phyloP scores from a whole-genome alignment of 2,113 vertebrate species.

The Lampris megalopsis region DNA sequence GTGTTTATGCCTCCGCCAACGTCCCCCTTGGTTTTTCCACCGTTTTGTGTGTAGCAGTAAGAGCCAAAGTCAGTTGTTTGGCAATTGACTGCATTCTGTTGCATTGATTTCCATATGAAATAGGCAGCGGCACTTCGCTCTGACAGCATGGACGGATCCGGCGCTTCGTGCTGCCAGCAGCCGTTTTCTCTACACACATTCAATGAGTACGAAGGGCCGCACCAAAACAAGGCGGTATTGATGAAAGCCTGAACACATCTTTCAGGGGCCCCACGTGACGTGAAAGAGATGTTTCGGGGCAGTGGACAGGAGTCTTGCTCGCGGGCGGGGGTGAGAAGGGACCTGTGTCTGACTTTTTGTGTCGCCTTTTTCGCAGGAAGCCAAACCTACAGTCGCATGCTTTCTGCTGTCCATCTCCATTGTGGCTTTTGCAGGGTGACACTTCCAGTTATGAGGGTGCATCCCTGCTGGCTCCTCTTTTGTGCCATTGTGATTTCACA shows the following conservation, averaged over 20 bases:
- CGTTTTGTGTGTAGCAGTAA: conserved; percentile 69
- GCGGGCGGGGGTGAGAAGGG: conserved; percentile 15
- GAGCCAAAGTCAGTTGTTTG: conserved; percentile 87
- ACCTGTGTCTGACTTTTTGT: conserved; percentile 43
- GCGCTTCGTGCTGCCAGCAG: conserved; percentile 74
- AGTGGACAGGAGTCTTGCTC: conserved; percentile 52
- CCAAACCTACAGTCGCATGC: conserved; percentile 57
- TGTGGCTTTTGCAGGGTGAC: conserved; percentile 68
- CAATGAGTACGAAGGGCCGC: conserved; percentile 56
- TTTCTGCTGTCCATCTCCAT: conserved; percentile 57
- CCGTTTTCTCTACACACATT: conserved; percentile 65
- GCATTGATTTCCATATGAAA: conserved; percentile 88
- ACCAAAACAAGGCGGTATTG: conserved; percentile 77
- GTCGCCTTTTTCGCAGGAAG: conserved; percentile 50
- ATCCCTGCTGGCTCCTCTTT: conserved; percentile 71
- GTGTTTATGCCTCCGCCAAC: conserved; percentile 58
- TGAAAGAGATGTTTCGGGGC: conserved; percentile 70
- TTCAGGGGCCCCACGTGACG: conserved; percentile 64
- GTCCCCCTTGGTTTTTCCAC: conserved; percentile 52
- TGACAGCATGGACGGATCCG: conserved; percentile 74
- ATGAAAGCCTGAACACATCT: conserved; percentile 72
- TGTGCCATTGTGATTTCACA: conserved; percentile 82
- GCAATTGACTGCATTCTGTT: conserved; percentile 85
- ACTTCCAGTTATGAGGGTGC: conserved; percentile 78
- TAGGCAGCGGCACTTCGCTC: conserved; percentile 75